Conservation (phyloP, 2,113 vertebrate species). For the Chascanopsetta lugubris region DNA sequence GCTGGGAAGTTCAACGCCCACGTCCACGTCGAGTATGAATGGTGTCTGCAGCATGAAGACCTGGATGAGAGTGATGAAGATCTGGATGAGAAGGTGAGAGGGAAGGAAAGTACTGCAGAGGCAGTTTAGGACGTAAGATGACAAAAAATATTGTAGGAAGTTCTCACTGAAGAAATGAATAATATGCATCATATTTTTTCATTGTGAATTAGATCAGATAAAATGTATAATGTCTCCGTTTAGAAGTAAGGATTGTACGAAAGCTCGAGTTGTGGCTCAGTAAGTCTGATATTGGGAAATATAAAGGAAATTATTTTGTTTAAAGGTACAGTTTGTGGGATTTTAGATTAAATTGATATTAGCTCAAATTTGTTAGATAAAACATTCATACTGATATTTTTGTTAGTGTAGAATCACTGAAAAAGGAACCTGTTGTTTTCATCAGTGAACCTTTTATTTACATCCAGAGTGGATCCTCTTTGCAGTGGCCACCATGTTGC, state of each 20-base stretch:
- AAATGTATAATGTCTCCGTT: background rate
- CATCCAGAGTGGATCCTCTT: too few relatives aligned
- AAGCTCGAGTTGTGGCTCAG: too few relatives aligned
- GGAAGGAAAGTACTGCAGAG: background rate
- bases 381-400: too few relatives aligned
- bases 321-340: too few relatives aligned
- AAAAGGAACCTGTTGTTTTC: too few relatives aligned
- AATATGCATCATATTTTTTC: background rate
- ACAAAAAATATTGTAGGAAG: background rate
- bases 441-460: too few relatives aligned
- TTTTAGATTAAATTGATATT: too few relatives aligned
- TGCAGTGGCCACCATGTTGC: too few relatives aligned
- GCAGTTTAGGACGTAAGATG: background rate
- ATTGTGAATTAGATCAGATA: background rate
- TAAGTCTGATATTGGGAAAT: too few relatives aligned
- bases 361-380: too few relatives aligned
- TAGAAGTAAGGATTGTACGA: background rate
- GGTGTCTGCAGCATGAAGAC: conserved; percentile 94
- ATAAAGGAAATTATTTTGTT: too few relatives aligned
- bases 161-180: background rate
- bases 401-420: too few relatives aligned
- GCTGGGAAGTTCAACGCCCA: conserved; percentile 96
- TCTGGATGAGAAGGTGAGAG: conserved; percentile 90
- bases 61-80: conserved; percentile 98
- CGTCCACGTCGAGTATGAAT: conserved; percentile 98